phyloP scores from a whole-genome alignment of 2,797 vertebrate species.

The Dendrocincla fuliginosa region DNA sequence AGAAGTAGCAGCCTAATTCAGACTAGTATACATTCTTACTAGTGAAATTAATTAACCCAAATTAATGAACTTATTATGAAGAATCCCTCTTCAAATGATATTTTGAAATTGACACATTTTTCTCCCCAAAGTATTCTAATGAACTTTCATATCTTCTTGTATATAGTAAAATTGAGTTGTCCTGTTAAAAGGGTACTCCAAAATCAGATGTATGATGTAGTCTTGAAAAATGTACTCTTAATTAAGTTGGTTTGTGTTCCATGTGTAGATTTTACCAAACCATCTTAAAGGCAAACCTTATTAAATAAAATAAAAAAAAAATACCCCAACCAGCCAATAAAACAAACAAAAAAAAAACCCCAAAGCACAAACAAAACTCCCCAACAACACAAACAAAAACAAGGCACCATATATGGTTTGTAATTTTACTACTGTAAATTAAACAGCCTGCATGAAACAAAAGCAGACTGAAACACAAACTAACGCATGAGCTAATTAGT shows the following conservation, averaged over 20 bases:
- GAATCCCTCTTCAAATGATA: background rate
- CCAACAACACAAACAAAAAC: background rate
- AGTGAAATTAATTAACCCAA: background rate
- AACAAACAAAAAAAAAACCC: background rate
- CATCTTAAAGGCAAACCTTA: background rate
- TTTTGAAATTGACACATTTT: fast-evolving
- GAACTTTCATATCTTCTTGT: background rate
- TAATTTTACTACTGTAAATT: background rate
- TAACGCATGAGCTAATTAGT: background rate
- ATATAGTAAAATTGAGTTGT: background rate
- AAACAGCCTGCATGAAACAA: background rate
- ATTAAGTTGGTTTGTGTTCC: background rate
- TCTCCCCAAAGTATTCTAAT: background rate
- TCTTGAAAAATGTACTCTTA: background rate
- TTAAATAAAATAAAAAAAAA: too few species aligned
- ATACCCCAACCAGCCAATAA: background rate
- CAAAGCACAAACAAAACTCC: fast-evolving
- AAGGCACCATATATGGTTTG: fast-evolving
- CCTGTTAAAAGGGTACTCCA: background rate
- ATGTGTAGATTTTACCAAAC: background rate
- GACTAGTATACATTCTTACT: background rate
- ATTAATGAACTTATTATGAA: background rate
- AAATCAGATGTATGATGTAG: background rate
- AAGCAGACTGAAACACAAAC: background rate
- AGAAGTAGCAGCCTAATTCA: background rate